Conservation (phyloP, 2,113 vertebrate species). For the Seriola quinqueradiata region DNA sequence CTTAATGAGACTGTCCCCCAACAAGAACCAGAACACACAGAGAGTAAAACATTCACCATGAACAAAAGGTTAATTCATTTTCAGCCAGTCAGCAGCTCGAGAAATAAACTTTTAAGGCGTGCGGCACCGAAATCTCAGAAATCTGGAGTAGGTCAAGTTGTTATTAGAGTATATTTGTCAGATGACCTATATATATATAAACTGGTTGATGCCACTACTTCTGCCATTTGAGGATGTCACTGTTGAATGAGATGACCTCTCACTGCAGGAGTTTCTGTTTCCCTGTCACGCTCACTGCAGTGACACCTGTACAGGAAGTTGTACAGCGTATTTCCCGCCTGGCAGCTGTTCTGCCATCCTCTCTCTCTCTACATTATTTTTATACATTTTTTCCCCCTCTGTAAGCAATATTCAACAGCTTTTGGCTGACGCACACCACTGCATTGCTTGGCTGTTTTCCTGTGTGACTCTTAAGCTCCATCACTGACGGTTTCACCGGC, state of each 20-base stretch:
- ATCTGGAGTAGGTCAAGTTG: conserved; percentile 51
- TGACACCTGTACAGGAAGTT: conserved; percentile 34
- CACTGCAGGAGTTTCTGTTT: conserved; percentile 5
- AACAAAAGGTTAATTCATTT: conserved; percentile 16
- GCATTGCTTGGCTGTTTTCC: background rate
- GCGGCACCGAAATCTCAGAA: background rate
- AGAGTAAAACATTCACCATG: background rate
- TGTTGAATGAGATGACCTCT: conserved; percentile 15
- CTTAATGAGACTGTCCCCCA: background rate
- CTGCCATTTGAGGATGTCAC: conserved; percentile 2
- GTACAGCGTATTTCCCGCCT: conserved; percentile 8
- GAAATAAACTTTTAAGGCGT: background rate
- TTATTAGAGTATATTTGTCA: conserved; percentile 23
- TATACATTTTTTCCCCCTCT: conserved; percentile 24
- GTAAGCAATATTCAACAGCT: conserved; percentile 16
- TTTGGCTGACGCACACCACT: background rate
- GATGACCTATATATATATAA: conserved; percentile 30
- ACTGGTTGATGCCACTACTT: conserved; percentile 1
- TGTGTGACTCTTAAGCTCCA: background rate
- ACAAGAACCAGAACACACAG: background rate
- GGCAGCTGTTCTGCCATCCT: conserved; percentile 14
- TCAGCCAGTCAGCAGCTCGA: conserved; percentile 14
- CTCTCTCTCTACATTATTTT: conserved; percentile 31
- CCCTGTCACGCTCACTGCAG: background rate
- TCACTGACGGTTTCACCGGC: background rate